Evolutionary conservation across 2,797 vertebrate genomes (phyloP), one percentile per base, ranked within the genome.

Genomic region (Sus cebifrons): DNA sequence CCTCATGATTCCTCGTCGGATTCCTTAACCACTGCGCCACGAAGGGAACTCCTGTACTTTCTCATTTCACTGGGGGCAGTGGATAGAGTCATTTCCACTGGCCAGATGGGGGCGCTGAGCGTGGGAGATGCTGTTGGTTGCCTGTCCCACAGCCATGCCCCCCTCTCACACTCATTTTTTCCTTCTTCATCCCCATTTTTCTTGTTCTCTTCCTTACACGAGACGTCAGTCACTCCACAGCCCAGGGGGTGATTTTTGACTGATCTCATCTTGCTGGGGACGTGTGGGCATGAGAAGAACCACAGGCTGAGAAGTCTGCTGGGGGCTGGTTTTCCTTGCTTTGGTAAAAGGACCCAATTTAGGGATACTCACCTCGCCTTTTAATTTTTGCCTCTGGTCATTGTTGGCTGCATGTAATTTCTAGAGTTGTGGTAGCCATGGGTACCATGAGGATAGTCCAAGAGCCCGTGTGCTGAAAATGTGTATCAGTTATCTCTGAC

Each of bases 211-310:
- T 29, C 68, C 21, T 67, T 29, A 36, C 77, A 6, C 40, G 6
- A 36, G 21, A 15, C 40, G n/a, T 23, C 4, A 23, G 18, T 15
- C 60, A 23, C 27, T 82, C 27, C 71, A 75, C 21, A 17, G 54
- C 40, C 17, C 0, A 1, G 20, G 3, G 27, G 6, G n/a, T 67
- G 25, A 29, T 18, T 54, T 81, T 94, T 75, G 79, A 44, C 40
- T 36, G 20, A 29, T 36, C 44, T 32, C 32, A 11, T 32, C n/a
- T 75, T 75, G 23, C 60, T 74, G 36, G 21, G 29, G 18, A 56
- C 4, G 56, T 20, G 5, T 3, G 2, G 4, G 13, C 15, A 9
- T 14, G n/a, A 88, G 60, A 29, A 0, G 21, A 2, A 3, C 13
- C 3, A 21, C 65, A 20, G 25, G 27, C 14, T 15, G 44, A 87